Base-by-base conservation (phyloP, 2,113 vertebrate species). In the Columba livia region DNA sequence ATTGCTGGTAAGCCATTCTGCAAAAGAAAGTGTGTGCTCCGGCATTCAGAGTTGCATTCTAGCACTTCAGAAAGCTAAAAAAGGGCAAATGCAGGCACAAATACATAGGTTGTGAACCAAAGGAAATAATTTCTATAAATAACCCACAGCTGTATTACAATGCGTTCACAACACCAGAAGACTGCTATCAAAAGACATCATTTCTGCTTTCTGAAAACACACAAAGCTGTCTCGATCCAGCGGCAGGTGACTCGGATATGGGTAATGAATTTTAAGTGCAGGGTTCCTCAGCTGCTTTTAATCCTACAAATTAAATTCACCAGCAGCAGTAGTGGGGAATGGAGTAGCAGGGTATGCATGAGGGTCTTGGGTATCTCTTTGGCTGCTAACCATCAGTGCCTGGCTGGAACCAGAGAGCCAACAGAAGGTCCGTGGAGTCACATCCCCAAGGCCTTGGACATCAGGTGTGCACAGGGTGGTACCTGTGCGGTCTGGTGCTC, bases 341-440 rank as follows among this genome's bases (percentile, higher is more conserved):
- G 48, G 20, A 40, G 67, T 17, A 54, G 1, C 5, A 26, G 13
- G 4, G 5, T 32, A 15, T 4, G 3, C 12, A 5, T 57, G 34
- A 80, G 5, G 18, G 15, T 23, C 38, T 56, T 48, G 15, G 5
- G 5, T 34, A 15, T 11, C 7, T 87, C 6, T 47, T 62, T 48
- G 25, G 5, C 17, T 57, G 34, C 4, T 16, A 61, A 20, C 1
- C 0, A 2, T 15, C 12, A 21, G 10, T 36, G 23, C 3, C 34
- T 82, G 25, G 3, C 12, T 80, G 44, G 42, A 71, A 72, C 18
- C 3, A 85, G 44, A 60, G 32, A 24, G 8, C 9, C 67, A 72
- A 5, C 2, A 25, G 9, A 6, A 87, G 15, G 4, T 23, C 25
- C 1, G 0, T 2, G 16, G 2, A 10, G 15, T 64, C 4, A 1